phyloP scores from a whole-genome alignment of 2,797 vertebrate genomes.

The Syngnathus rostellatus region DNA sequence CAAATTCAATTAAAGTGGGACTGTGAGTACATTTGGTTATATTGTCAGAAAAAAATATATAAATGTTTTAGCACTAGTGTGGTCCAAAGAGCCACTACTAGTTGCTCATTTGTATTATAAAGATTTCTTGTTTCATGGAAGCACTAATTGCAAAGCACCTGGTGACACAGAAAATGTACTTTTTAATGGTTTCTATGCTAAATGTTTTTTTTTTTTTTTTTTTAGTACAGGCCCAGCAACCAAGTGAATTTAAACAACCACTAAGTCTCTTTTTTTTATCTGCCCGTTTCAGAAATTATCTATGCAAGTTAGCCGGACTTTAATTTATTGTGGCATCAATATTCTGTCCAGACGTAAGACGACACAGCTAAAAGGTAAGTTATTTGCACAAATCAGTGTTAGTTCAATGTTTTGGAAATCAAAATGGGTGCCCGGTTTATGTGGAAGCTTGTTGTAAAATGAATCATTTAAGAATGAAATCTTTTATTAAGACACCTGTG shows the following conservation, averaged over 20 bases:
- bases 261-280: not conserved
- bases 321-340: not conserved
- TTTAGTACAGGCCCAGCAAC: not conserved
- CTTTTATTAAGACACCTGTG: conserved; percentile 5
- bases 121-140: too few relatives aligned
- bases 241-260: not conserved
- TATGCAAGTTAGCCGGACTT: not conserved
- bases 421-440: not conserved
- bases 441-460: not conserved
- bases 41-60: too few relatives aligned
- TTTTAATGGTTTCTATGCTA: not conserved
- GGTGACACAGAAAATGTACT: too few relatives aligned
- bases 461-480: too few relatives aligned
- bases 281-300: not conserved
- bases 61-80: too few relatives aligned
- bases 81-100: not conserved
- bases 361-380: not conserved
- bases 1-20: too few relatives aligned
- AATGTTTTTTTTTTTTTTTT: not conserved
- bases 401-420: not conserved
- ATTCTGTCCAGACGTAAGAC: not conserved
- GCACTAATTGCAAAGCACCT: not conserved
- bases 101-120: not conserved
- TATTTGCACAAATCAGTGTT: not conserved
- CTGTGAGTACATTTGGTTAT: too few relatives aligned